These are phyloP conservation scores for Magallana ariakensis DNA, from an alignment of 1,140 invertebrate genomes.

Conservation along the genomic window DNA sequence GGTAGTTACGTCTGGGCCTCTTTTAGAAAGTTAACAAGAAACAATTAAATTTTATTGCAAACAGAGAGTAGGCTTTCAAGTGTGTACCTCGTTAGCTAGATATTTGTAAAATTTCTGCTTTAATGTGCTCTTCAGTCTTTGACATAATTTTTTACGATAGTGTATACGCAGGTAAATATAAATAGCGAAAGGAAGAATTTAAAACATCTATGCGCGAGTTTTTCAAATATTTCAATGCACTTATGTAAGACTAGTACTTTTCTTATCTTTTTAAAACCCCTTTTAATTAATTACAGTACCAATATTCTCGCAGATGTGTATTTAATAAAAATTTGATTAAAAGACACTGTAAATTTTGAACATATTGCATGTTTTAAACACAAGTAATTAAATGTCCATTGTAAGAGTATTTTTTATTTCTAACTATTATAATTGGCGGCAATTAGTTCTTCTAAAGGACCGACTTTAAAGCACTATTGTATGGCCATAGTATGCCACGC, in stretches of 20 bases:
- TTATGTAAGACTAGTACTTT: no score
- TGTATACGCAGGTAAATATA: background rate
- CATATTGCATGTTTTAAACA: background rate
- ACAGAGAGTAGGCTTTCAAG: slow-evolving; percentile 5
- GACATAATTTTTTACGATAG: slow-evolving; percentile 6
- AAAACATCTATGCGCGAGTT: slow-evolving; percentile 2
- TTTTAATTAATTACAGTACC: no score
- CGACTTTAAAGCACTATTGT: background rate
- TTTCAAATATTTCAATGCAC: slow-evolving; percentile 2
- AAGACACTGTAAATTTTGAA: background rate
- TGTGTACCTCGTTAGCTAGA: slow-evolving; percentile 12
- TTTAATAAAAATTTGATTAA: no score
- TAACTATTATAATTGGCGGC: background rate
- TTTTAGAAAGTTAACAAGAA: slow-evolving; percentile 23
- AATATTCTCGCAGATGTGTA: no score
- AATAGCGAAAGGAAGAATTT: slow-evolving; percentile 6
- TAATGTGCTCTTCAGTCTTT: slow-evolving; percentile 5
- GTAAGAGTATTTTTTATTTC: background rate
- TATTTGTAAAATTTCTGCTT: slow-evolving; percentile 30
- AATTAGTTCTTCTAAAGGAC: slow-evolving; percentile 16
- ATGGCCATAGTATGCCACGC: background rate
- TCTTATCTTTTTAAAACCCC: no score
- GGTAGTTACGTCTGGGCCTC: background rate
- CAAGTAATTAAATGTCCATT: background rate
- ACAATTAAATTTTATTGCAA: slow-evolving; percentile 37